A percentile compares a stretch with the other conserved stretches of the same genome.
These are phyloP conservation scores for Delichon dasypus DNA, from an alignment of 2,797 vertebrate genomes.

Conservation along the genomic window DNA sequence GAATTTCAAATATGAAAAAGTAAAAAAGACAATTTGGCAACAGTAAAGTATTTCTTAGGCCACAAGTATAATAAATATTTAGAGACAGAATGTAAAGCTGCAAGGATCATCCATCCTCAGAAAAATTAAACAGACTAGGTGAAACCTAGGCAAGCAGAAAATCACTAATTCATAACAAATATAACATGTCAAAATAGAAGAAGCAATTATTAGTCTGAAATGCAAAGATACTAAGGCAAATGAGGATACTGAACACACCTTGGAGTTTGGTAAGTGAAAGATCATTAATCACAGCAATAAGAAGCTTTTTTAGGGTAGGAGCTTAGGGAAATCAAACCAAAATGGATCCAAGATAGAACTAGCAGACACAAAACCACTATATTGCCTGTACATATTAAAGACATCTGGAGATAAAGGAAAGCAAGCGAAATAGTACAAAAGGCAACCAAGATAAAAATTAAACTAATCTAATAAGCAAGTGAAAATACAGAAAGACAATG, in stretches of 20 bases:
- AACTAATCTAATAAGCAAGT: conserved; percentile 10
- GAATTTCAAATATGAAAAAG: background rate
- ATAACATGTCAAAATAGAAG: background rate
- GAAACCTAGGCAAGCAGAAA: background rate
- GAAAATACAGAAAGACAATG: conserved; percentile 14
- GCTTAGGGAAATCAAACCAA: background rate
- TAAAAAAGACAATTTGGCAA: background rate
- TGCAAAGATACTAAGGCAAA: background rate
- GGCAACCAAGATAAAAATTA: conserved; percentile 19
- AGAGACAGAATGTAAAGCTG: background rate
- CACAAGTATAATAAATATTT: background rate
- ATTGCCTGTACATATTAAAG: background rate
- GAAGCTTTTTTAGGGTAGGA: background rate
- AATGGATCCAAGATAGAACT: background rate
- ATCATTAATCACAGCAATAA: background rate
- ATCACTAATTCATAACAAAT: background rate
- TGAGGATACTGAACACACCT: background rate
- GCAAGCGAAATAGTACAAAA: background rate
- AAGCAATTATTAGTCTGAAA: background rate
- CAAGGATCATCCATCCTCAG: background rate
- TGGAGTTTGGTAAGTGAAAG: background rate
- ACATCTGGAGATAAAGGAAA: background rate
- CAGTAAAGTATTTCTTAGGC: background rate
- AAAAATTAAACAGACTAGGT: background rate
- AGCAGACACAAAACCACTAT: background rate